Base-by-base conservation (phyloP, 2,113 vertebrate genomes). In the Chrysochloris asiatica region DNA sequence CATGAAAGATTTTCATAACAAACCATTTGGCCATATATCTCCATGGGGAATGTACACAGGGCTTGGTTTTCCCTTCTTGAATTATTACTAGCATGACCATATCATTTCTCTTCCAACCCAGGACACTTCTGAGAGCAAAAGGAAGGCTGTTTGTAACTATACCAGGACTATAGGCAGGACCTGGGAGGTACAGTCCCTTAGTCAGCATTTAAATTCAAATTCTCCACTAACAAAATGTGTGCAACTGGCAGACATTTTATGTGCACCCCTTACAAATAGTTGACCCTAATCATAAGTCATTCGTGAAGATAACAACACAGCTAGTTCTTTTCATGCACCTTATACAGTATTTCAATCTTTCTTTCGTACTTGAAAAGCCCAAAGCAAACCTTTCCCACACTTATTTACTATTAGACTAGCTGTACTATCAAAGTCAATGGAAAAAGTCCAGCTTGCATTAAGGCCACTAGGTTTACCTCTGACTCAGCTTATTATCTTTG, bases 51-150 rank as follows among this genome's bases (percentile, higher is more conserved):
- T 79, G 24, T 56, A 88, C 28, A 89, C 73, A 24, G 63, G 38
- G 17, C 52, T 84, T 71, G 52, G 65, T 56, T 87, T 90, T 36
- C 8, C 47, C 52, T 43, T 73, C 61, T 52, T 92, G 80, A 95
- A 24, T 63, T 72, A 50, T 91, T 84, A 87, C 45, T 81, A 65
- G 73, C 26, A 28, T 65, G 30, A 47, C 3, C 19, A 38, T 47
- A 45, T 72, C 83, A 71, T 93, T 96, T 87, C 86, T 78, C 36
- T 91, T 89, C 47, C 83, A 79, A 91, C 73, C 73, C 86, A n/a
- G 43, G 67, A 85, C 61, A 78, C 52, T 75, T 89, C 36, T 50
- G 72, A 89, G 50, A 89, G 56, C 43, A 83, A 82, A 77, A 71
- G 28, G 12, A 16, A 52, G 79, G 33, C n/a, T 80, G 65, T 80